phyloP scores from a whole-genome alignment of 2,797 vertebrate genomes.

The Molossus molossus region DNA sequence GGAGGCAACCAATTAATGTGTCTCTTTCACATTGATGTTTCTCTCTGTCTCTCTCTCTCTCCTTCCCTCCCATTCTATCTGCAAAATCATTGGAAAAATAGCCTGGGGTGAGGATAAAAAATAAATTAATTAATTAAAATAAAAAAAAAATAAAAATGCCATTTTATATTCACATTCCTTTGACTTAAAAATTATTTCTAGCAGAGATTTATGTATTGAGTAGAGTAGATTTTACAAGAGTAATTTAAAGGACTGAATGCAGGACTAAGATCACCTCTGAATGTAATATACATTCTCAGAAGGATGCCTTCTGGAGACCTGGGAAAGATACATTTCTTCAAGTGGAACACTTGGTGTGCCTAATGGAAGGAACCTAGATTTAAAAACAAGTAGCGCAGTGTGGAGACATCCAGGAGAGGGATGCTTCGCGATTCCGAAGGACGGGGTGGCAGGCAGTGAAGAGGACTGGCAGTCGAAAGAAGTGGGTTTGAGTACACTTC shows the following conservation, averaged over 20 bases:
- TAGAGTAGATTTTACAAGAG: neutral
- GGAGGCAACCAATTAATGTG: no score
- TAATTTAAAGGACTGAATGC: slow-evolving; percentile 27
- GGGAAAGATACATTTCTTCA: neutral
- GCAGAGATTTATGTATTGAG: neutral
- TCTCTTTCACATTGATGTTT: no score
- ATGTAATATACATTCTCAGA: neutral
- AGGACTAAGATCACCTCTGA: neutral
- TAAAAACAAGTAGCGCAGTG: neutral
- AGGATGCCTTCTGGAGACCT: neutral
- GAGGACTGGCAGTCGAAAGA: neutral
- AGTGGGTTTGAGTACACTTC: neutral
- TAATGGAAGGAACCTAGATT: neutral
- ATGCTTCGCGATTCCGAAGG: neutral
- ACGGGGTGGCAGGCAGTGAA: neutral
- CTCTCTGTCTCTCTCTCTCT: no score
- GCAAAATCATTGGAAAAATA: no score
- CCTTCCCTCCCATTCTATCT: no score
- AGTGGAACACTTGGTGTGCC: neutral
- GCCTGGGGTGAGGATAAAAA: no score
- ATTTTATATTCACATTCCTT: slow-evolving; percentile 40
- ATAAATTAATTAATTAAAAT: no score
- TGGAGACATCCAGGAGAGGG: neutral
- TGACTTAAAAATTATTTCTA: slow-evolving; percentile 5
- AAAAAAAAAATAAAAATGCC: neutral